A percentile compares a stretch with the other conserved stretches of the same genome.
Evolutionary conservation across 2,888 invertebrate genomes (phyloP).

Genomic region (Ochropleura plecta): DNA sequence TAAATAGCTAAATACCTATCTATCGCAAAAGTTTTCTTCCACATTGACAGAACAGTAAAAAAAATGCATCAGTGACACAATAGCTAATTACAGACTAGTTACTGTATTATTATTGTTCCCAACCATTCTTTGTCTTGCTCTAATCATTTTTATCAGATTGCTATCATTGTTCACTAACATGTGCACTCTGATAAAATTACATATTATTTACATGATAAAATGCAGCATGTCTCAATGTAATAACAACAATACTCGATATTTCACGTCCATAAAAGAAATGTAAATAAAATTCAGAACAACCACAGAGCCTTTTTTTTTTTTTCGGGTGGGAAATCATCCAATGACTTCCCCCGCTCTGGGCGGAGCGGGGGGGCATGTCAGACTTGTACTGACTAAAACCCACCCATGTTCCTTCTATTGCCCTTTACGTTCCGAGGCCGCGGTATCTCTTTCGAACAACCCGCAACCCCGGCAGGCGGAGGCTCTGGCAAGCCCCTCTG

Average conservation of each 20-base stretch:
- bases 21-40: background rate
- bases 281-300: background rate
- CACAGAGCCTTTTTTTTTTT: background rate
- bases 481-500: no score
- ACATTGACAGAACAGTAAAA: background rate
- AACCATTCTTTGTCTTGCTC: slow-evolving; percentile 14
- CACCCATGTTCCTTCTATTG: no score
- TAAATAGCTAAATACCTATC: background rate
- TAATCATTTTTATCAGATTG: slow-evolving; percentile 23
- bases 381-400: no score
- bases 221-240: slow-evolving; percentile 11
- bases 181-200: slow-evolving; percentile 28
- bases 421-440: no score
- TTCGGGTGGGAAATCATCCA: no score
- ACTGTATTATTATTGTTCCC: background rate
- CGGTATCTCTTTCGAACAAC: no score
- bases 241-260: background rate
- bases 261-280: background rate
- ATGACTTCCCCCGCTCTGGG: no score
- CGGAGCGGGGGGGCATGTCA: no score
- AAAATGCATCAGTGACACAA: background rate
- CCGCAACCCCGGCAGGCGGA: no score
- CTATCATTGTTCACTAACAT: slow-evolving; percentile 15
- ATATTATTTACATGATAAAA: slow-evolving; percentile 14
- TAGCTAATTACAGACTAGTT: slow-evolving; percentile 2